These are phyloP conservation scores for Enteromius thamalakanensis DNA, from an alignment of 2,797 vertebrate species.

Conservation along the genomic window DNA sequence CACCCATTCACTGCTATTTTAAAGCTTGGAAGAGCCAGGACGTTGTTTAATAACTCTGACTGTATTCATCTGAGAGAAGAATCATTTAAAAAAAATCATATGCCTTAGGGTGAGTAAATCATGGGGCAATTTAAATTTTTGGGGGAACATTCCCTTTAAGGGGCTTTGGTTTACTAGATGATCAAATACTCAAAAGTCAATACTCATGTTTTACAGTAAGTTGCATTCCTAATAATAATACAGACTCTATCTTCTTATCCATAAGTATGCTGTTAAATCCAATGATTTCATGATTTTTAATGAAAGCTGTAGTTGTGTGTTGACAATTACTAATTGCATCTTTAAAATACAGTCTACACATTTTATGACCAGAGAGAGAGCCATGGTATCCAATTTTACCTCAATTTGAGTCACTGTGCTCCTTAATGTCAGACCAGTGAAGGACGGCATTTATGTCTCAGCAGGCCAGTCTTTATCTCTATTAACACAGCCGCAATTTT, in stretches of 20 bases:
- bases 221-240: background rate
- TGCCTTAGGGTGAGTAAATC: background rate
- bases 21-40: background rate
- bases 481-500: slow-evolving; percentile 60
- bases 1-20: background rate
- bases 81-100: background rate
- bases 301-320: background rate
- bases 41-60: background rate
- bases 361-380: slow-evolving; percentile 25
- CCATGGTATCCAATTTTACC: slow-evolving; percentile 31
- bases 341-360: slow-evolving; percentile 9
- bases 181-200: background rate
- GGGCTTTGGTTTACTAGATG: background rate
- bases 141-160: background rate
- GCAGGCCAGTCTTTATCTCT: slow-evolving; percentile 70
- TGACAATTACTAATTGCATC: slow-evolving; percentile 9
- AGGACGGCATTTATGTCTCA: slow-evolving; percentile 64
- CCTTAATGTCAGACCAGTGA: slow-evolving; percentile 67
- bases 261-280: background rate
- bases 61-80: background rate
- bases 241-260: background rate
- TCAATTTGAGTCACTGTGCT: slow-evolving; percentile 44
- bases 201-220: too few relatives aligned
- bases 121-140: background rate
- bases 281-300: too few relatives aligned